Percentiles rank a stretch among this genome's conserved stretches.
Evolutionary conservation across 2,888 invertebrate genomes (phyloP).

Genomic region (Hypomecis atomaria): DNA sequence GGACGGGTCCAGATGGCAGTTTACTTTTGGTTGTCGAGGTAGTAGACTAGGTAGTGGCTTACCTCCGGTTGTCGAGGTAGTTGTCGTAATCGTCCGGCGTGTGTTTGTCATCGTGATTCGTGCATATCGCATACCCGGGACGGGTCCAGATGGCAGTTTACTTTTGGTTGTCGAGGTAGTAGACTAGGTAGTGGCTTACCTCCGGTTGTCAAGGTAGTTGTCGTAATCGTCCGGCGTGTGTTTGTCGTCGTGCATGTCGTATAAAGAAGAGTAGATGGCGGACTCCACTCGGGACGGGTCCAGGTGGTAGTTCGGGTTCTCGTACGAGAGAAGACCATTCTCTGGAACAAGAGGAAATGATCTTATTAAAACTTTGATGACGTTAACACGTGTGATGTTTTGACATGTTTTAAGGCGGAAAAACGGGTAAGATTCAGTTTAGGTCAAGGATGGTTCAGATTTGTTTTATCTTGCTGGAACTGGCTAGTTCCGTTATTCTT

Average conservation of each 20-base stretch:
- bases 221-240: conserved; percentile 84
- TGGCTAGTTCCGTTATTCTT: no score
- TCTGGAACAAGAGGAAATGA: conserved; percentile 81
- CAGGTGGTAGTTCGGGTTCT: conserved; percentile 96
- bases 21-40: no score
- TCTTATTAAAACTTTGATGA: background rate
- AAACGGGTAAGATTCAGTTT: no score
- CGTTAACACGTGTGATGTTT: no score
- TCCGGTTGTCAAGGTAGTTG: conserved; percentile 79
- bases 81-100: no score
- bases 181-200: conserved; percentile 59
- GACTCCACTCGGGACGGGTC: conserved; percentile 91
- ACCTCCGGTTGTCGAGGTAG: no score
- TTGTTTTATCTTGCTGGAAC: no score
- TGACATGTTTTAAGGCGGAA: no score
- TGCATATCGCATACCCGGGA: conserved; percentile 87
- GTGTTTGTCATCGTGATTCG: no score
- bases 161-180: no score
- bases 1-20: conserved; percentile 93
- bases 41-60: no score
- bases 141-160: conserved; percentile 94
- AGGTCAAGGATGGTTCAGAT: no score
- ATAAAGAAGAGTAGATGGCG: conserved; percentile 90
- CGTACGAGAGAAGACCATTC: conserved; percentile 95
- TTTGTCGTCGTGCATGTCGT: conserved; percentile 86